Conservation (phyloP, 2,113 vertebrate species). For the Dicentrarchus labrax region DNA sequence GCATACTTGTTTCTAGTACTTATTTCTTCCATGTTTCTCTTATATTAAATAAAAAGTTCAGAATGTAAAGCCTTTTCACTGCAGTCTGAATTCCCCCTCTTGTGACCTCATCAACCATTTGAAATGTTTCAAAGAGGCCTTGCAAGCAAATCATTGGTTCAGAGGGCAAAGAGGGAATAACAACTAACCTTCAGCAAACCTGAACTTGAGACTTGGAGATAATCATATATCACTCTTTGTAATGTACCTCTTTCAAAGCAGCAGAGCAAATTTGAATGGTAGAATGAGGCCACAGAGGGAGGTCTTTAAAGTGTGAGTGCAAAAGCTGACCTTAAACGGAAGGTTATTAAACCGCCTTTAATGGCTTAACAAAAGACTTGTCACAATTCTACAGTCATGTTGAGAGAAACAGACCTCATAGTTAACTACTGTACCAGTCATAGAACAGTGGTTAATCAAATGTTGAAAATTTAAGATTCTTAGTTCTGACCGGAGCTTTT, state of each 20-base stretch:
- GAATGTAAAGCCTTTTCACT: neutral
- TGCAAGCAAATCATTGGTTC: slow-evolving; percentile 22
- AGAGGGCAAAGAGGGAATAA: slow-evolving; percentile 30
- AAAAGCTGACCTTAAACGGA: slow-evolving; percentile 49
- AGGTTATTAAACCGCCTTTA: slow-evolving; percentile 57
- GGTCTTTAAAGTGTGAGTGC: slow-evolving; percentile 47
- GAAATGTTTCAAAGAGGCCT: slow-evolving; percentile 12
- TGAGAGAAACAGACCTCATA: slow-evolving; percentile 39
- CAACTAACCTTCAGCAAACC: slow-evolving; percentile 31
- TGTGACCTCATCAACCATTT: slow-evolving; percentile 23
- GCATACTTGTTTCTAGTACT: neutral
- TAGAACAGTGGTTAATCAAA: slow-evolving; percentile 21
- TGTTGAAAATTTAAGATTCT: slow-evolving; percentile 27
- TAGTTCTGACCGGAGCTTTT: neutral
- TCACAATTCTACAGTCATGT: slow-evolving; percentile 39
- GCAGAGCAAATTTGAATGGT: slow-evolving; percentile 50
- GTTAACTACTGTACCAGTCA: slow-evolving; percentile 19
- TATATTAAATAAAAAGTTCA: neutral
- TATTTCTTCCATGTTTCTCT: neutral
- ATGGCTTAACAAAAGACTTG: slow-evolving; percentile 38
- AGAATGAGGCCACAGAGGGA: slow-evolving; percentile 45
- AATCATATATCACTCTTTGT: slow-evolving; percentile 48
- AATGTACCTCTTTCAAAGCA: slow-evolving; percentile 52
- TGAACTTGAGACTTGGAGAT: slow-evolving; percentile 36
- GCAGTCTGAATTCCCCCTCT: neutral